phyloP scores from a whole-genome alignment of 2,797 vertebrate species.

The Pseudomugil tenellus region DNA sequence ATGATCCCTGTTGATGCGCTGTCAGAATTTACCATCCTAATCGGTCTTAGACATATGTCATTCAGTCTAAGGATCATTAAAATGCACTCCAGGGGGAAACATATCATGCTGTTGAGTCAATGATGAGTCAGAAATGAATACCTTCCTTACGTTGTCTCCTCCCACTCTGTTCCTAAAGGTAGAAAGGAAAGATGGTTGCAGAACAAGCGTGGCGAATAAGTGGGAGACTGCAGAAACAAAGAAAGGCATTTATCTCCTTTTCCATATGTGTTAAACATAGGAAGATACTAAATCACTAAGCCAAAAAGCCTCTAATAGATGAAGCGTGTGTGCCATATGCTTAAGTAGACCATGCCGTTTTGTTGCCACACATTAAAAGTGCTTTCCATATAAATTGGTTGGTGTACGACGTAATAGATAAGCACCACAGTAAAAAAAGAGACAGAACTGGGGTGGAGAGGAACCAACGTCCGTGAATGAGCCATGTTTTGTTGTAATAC shows the following conservation, averaged over 20 bases:
- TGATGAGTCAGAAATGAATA: constrained; percentile 64
- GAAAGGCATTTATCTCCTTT: constrained; percentile 63
- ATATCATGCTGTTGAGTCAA: constrained; percentile 43
- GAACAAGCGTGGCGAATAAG: constrained; percentile 42
- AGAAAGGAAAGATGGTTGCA: constrained; percentile 43
- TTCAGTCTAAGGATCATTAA: constrained; percentile 72
- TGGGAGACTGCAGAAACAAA: constrained; percentile 56
- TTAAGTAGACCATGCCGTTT: constrained; percentile 51
- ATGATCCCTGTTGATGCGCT: constrained; percentile 68
- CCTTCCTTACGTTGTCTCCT: constrained; percentile 48
- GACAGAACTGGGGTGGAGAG: constrained; percentile 33
- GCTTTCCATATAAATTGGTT: constrained; percentile 75
- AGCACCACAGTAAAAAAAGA: constrained; percentile 48
- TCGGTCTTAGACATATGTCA: constrained; percentile 76
- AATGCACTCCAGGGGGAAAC: constrained; percentile 52
- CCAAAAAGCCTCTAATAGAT: constrained; percentile 62
- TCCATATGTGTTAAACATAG: constrained; percentile 67
- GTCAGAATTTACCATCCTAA: constrained; percentile 60
- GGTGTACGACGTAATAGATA: constrained; percentile 60
- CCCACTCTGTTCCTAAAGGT: constrained; percentile 63
- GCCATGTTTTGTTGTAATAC: constrained; percentile 42
- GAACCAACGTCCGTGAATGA: constrained; percentile 40
- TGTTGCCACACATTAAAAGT: constrained; percentile 66
- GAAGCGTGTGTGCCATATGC: constrained; percentile 55
- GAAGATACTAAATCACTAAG: constrained; percentile 51